Evolutionary conservation across 1,140 invertebrate genomes (phyloP).

Genomic region (Bombus breviceps): DNA sequence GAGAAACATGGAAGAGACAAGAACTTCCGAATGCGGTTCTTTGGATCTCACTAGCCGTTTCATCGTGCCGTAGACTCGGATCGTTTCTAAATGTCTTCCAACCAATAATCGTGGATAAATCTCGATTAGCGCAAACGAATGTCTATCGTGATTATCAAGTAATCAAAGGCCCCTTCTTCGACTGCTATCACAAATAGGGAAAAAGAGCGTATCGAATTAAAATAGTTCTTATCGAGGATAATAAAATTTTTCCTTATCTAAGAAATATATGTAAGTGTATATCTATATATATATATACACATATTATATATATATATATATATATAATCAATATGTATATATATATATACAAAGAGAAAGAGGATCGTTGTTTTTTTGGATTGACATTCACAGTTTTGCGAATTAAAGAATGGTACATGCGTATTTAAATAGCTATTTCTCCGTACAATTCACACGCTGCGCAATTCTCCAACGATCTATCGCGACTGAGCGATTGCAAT

Average conservation of each 20-base stretch:
- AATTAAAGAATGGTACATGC: constrained; percentile 6
- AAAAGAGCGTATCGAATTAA: constrained; percentile 40
- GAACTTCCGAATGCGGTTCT: constrained; percentile 57
- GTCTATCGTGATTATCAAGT: constrained; percentile 43
- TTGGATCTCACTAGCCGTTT: constrained; percentile 69
- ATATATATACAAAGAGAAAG: constrained; percentile 2
- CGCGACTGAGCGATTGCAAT: neutral
- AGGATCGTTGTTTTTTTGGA: constrained; percentile 53
- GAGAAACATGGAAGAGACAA: constrained; percentile 51
- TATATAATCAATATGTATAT: neutral
- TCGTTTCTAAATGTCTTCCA: constrained; percentile 32
- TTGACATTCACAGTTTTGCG: constrained; percentile 50
- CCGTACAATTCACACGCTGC: neutral
- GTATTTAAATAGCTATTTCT: neutral
- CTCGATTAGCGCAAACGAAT: constrained; percentile 52
- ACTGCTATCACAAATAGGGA: constrained; percentile 61
- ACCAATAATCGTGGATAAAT: constrained; percentile 48
- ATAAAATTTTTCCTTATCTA: constrained; percentile 43
- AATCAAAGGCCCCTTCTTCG: constrained; percentile 64
- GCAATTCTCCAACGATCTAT: neutral
- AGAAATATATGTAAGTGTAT: constrained; percentile 1
- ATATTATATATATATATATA: neutral
- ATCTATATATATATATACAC: neutral
- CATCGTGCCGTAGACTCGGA: constrained; percentile 54
- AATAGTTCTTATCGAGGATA: constrained; percentile 51